Conservation (phyloP, 2,113 vertebrate species). For the Peromyscus polionotus region DNA sequence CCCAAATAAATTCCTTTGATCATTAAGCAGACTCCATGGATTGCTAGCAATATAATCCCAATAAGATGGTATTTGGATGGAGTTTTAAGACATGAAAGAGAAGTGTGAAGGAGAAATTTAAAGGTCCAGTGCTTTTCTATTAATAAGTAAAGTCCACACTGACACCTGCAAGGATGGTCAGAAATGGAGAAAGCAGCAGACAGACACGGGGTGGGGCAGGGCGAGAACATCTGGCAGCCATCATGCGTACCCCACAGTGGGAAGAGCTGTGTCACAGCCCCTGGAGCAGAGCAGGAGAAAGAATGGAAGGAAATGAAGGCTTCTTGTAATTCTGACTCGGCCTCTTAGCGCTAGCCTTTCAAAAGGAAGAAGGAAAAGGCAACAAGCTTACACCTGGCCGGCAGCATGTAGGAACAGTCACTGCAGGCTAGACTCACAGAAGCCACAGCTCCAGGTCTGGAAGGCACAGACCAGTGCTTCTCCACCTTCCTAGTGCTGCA, state of each 20-base stretch:
- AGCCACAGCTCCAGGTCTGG: background rate
- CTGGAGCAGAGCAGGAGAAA: background rate
- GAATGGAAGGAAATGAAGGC: background rate
- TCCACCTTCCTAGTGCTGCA: background rate
- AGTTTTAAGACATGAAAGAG: conserved; percentile 14
- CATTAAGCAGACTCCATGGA: too few species aligned
- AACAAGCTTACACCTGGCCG: background rate
- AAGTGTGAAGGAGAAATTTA: background rate
- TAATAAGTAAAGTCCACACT: background rate
- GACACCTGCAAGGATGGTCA: background rate
- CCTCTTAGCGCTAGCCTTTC: background rate
- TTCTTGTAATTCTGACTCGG: background rate
- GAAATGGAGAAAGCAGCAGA: background rate
- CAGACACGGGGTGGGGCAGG: background rate
- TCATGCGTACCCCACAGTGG: too few species aligned
- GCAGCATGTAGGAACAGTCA: background rate
- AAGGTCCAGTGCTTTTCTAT: conserved; percentile 36
- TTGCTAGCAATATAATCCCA: too few species aligned
- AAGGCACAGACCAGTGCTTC: background rate
- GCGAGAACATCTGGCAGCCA: background rate
- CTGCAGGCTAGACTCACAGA: background rate
- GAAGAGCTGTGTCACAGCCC: background rate
- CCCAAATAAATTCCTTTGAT: too few species aligned
- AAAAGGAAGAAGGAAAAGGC: background rate
- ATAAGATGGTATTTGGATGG: background rate